Conservation (phyloP, 2,797 vertebrate species). For the Melanotaenia nigrans region DNA sequence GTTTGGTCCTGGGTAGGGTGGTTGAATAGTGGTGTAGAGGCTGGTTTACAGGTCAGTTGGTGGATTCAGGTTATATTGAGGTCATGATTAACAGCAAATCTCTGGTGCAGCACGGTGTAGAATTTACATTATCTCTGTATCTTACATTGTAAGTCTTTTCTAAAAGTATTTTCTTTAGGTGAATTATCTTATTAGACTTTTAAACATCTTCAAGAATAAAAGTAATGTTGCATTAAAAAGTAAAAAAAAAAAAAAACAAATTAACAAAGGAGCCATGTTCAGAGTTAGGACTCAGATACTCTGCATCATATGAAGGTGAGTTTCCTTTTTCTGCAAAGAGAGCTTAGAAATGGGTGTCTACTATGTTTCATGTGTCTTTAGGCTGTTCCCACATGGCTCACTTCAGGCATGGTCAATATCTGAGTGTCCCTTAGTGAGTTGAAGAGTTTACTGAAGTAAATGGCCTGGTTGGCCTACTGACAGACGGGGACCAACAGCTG, state of each 20-base stretch:
- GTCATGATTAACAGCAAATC: slow-evolving; percentile 13
- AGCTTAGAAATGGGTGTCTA: not conserved
- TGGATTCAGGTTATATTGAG: slow-evolving; percentile 37
- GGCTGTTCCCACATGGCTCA: slow-evolving; percentile 28
- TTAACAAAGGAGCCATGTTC: too few relatives aligned
- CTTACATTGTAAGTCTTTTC: not conserved
- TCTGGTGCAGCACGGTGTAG: not conserved
- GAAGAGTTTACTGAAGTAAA: slow-evolving; percentile 74
- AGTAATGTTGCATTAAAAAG: not conserved
- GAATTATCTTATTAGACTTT: too few relatives aligned
- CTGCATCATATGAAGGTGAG: not conserved
- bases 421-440: slow-evolving; percentile 70
- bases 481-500: slow-evolving; percentile 73
- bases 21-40: slow-evolving; percentile 16
- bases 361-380: slow-evolving; percentile 1
- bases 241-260: not conserved
- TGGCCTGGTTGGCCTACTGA: slow-evolving; percentile 60
- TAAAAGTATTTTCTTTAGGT: not conserved
- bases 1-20: slow-evolving; percentile 2
- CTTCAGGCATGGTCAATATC: slow-evolving; percentile 39
- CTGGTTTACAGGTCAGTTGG: slow-evolving; percentile 27
- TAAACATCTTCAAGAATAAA: not conserved
- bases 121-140: not conserved
- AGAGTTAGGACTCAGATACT: not conserved
- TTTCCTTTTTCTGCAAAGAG: not conserved